Evolutionary conservation across 2,113 vertebrate species (phyloP), one percentile per base, ranked within the genome.

Genomic region (Ammodytes marinus): DNA sequence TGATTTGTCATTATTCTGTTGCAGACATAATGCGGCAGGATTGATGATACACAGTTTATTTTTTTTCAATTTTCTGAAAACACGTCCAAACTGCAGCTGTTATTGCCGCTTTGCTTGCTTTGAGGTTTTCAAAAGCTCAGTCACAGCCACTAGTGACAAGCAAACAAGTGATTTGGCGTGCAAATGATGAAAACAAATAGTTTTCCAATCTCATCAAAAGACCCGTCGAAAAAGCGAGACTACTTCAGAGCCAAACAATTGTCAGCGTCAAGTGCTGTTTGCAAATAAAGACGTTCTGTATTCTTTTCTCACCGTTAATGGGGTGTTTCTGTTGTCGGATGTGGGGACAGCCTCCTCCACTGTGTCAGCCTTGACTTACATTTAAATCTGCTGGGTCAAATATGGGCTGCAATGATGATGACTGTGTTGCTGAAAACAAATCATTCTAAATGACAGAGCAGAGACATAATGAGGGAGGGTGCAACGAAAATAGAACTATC

Each of bases 61-160:
- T 53, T 69, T 67, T 27, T 61, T 49, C 59, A 55, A 46, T 81
- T 87, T 79, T 69, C 47, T 74, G 63, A 63, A 39, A 69, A 60
- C 52, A 54, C 60, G 76, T 84, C 82, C 88, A 92, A 84, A 89
- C 79, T 89, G 69, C 90, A 91, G 81, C 74, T 91, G 80, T 86
- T 81, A 72, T 59, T 59, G 72, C 69, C 66, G 77, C 75, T 69
- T 83, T 74, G 78, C 77, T 85, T 86, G 86, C 79, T 82, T 84
- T 83, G 84, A 90, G 83, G 83, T 83, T 27, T 75, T 87, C 42
- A 76, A 84, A 79, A 69, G 60, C 63, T 74, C 50, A 37, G 73
- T 88, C 8, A 0, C 72, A 39, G 66, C 19, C 27, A 10, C 74
- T 37, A 39, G 46, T 73, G 84, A 88, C 80, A 83, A 27, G 89